Percentiles rank a stretch among this genome's conserved stretches.
Evolutionary conservation across 2,113 vertebrate species (phyloP).

Genomic region (Cyanistes caeruleus): DNA sequence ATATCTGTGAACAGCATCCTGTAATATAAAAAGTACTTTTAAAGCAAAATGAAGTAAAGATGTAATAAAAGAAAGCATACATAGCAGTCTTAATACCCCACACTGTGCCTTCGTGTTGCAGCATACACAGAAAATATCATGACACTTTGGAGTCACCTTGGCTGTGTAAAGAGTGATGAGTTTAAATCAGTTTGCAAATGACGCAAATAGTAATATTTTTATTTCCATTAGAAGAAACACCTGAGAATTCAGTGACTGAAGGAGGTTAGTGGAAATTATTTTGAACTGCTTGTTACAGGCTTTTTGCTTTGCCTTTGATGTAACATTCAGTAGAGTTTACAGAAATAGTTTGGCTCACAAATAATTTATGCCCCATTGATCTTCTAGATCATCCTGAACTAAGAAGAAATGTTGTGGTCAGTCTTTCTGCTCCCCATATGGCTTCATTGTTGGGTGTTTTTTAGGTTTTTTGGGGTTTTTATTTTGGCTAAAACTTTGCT

Average conservation of each 20-base stretch:
- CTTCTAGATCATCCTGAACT: neutral
- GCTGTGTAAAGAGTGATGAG: neutral
- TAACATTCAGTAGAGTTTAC: constrained; percentile 32
- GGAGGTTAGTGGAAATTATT: constrained; percentile 11
- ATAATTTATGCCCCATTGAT: constrained; percentile 47
- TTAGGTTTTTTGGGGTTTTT: neutral
- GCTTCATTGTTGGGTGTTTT: neutral
- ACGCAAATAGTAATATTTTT: constrained; percentile 8
- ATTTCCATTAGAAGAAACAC: constrained; percentile 2
- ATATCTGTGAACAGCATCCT: neutral
- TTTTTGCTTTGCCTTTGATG: constrained; percentile 55
- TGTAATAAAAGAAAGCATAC: neutral
- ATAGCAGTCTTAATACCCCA: neutral
- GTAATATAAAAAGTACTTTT: neutral
- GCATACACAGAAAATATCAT: neutral
- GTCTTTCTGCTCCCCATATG: neutral
- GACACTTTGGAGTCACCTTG: neutral
- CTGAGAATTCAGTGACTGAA: constrained; percentile 30
- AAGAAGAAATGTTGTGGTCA: neutral
- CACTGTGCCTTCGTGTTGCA: neutral
- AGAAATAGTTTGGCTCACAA: constrained; percentile 42
- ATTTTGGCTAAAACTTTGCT: neutral
- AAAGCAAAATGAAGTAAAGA: neutral
- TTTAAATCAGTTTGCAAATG: neutral
- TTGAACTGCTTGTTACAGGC: neutral